phyloP scores from a whole-genome alignment of 2,888 invertebrate genomes.

The Chaitophorus viminalis region DNA sequence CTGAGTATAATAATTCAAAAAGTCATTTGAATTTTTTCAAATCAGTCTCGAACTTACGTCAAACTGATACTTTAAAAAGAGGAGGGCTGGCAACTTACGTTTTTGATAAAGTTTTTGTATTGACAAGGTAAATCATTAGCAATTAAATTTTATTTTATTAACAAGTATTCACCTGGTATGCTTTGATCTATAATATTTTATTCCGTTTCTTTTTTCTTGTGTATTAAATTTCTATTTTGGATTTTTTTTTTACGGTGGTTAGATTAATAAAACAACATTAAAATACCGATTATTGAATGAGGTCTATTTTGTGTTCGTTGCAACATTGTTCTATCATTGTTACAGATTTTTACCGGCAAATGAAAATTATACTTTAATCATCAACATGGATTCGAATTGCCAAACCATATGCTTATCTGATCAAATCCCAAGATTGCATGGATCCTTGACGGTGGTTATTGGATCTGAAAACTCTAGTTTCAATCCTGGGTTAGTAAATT shows the following conservation, averaged over 20 bases:
- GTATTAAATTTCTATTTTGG: no score
- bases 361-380: slow-evolving; percentile 27
- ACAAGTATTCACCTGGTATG: no score
- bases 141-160: no score
- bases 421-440: slow-evolving; percentile 2
- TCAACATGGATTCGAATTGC: slow-evolving; percentile 21
- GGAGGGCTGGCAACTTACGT: slow-evolving; percentile 30
- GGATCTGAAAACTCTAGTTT: slow-evolving; percentile 38
- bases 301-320: no score
- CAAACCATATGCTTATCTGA: slow-evolving; percentile 29
- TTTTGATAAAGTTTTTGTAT: slow-evolving; percentile 28
- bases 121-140: slow-evolving; percentile 29
- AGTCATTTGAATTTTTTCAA: slow-evolving; percentile 58
- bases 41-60: slow-evolving; percentile 35
- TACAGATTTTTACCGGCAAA: slow-evolving; percentile 27
- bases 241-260: no score
- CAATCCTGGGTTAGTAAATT: slow-evolving; percentile 34
- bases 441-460: neutral
- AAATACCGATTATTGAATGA: no score
- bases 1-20: neutral
- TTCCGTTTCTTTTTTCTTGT: no score
- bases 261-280: no score
- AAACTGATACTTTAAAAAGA: slow-evolving; percentile 33
- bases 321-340: no score
- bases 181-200: no score